Conservation (phyloP, 2,888 invertebrate genomes). For the Aricia artaxerxes region DNA sequence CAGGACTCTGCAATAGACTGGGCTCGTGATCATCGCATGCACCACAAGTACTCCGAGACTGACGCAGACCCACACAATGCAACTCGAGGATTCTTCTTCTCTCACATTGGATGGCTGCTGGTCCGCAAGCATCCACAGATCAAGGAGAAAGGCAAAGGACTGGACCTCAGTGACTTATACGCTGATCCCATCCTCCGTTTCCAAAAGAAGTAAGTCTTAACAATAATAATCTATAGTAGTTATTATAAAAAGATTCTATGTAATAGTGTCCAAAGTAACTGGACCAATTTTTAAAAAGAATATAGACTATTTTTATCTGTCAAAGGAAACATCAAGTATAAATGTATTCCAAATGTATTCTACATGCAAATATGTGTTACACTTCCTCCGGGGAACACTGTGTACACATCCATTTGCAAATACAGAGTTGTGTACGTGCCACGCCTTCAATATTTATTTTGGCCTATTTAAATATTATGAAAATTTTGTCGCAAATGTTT, state of each 20-base stretch:
- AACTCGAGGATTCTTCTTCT: constrained; percentile 96
- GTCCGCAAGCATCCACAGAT: constrained; percentile 95
- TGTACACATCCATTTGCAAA: constrained; percentile 23
- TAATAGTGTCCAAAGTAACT: no score
- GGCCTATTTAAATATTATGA: neutral
- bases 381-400: neutral
- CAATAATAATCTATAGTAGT: neutral
- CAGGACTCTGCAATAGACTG: constrained; percentile 89
- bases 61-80: constrained; percentile 97
- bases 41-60: constrained; percentile 96
- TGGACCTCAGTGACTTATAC: constrained; percentile 91
- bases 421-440: neutral
- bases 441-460: neutral
- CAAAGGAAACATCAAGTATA: neutral
- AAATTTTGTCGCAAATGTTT: neutral
- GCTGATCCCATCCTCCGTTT: constrained; percentile 91
- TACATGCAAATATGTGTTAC: neutral
- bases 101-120: constrained; percentile 97
- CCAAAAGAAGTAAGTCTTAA: constrained; percentile 89
- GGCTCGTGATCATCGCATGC: constrained; percentile 90
- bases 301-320: neutral
- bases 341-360: no score
- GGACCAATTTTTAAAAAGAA: no score
- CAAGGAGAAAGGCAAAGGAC: constrained; percentile 89
- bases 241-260: no score